Conservation (phyloP, 2,797 vertebrate species). For the Smutsia temminckii region DNA sequence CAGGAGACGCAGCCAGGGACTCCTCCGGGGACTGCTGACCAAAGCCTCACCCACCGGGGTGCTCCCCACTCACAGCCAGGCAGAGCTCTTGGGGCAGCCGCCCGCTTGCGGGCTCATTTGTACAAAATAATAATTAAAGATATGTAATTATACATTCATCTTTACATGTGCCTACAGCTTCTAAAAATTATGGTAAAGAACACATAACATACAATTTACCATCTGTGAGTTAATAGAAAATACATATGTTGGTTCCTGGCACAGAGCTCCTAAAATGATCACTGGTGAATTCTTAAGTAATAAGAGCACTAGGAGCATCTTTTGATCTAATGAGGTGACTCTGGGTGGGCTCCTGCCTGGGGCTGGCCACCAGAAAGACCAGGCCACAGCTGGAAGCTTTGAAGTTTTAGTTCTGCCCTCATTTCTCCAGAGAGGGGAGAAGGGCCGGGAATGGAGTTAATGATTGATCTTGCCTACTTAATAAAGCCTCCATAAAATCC, state of each 20-base stretch:
- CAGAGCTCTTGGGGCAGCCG: background rate
- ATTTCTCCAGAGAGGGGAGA: background rate
- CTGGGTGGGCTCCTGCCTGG: background rate
- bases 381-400: background rate
- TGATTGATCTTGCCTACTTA: accelerated
- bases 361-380: background rate
- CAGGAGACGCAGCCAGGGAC: background rate
- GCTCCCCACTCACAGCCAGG: background rate
- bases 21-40: background rate
- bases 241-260: background rate
- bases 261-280: background rate
- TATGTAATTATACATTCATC: background rate
- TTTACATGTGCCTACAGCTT: background rate
- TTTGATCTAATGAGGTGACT: background rate
- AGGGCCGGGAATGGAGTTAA: background rate
- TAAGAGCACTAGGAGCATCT: background rate
- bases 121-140: background rate
- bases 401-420: background rate
- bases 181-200: background rate
- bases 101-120: background rate
- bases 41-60: background rate
- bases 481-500: background rate
- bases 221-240: background rate
- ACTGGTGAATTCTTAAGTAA: background rate
- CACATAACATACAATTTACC: background rate